Evolutionary conservation across 2,888 invertebrate species (phyloP).

Genomic region (Macroteleia sp.): DNA sequence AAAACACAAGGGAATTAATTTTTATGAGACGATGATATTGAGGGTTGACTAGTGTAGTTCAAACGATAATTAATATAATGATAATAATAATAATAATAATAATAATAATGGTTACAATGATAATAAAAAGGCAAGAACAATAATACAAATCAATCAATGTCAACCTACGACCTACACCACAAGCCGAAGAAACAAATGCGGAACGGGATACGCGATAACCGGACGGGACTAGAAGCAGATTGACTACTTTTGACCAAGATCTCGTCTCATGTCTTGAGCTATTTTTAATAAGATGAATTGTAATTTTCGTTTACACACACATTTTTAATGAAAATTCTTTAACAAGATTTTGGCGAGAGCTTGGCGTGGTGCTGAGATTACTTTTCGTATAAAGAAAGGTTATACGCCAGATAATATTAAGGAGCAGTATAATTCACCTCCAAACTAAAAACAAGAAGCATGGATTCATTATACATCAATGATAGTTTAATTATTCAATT

Average conservation of each 20-base stretch:
- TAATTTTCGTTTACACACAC: constrained; percentile 29
- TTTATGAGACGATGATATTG: constrained; percentile 49
- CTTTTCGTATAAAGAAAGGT: constrained; percentile 47
- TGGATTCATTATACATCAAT: not conserved
- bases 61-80: constrained; percentile 58
- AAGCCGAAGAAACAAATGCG: constrained; percentile 76
- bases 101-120: constrained; percentile 39
- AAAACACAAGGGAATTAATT: too few species aligned
- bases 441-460: constrained; percentile 25
- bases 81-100: constrained; percentile 28
- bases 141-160: constrained; percentile 74
- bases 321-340: constrained; percentile 23
- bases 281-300: constrained; percentile 26
- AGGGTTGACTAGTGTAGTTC: constrained; percentile 64
- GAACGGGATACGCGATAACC: constrained; percentile 71
- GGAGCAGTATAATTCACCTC: constrained; percentile 47
- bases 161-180: constrained; percentile 80
- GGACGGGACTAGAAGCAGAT: constrained; percentile 75
- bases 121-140: constrained; percentile 68
- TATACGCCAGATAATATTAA: constrained; percentile 55
- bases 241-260: constrained; percentile 69
- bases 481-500: too few species aligned
- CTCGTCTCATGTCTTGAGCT: constrained; percentile 51
- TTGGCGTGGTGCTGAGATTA: constrained; percentile 60
- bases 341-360: constrained; percentile 50